Percentiles rank a stretch among this genome's conserved stretches.
Evolutionary conservation across 2,797 vertebrate genomes (phyloP).

Genomic region (Chrysocyon brachyurus): DNA sequence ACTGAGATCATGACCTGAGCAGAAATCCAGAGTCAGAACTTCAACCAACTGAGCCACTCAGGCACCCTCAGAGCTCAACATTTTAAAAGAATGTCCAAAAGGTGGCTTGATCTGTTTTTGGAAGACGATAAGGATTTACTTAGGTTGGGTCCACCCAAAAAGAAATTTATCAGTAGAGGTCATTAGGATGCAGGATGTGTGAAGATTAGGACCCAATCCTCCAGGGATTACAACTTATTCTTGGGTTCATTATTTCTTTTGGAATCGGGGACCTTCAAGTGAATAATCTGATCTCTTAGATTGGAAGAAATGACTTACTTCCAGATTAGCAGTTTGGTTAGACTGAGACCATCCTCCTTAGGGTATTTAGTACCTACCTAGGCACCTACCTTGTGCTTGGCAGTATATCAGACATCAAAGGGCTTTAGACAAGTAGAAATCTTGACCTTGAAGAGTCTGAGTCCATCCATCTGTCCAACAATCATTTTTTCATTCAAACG

Average conservation of each 20-base stretch:
- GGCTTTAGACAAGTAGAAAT: neutral
- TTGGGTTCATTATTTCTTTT: neutral
- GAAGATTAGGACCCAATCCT: neutral
- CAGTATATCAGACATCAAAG: neutral
- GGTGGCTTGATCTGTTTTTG: neutral
- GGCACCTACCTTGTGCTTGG: neutral
- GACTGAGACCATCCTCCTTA: neutral
- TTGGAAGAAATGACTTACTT: neutral
- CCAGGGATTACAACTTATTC: neutral
- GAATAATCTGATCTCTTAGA: neutral
- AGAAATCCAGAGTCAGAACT: neutral
- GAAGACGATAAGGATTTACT: neutral
- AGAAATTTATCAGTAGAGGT: neutral
- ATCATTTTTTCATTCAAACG: neutral
- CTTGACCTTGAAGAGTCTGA: neutral
- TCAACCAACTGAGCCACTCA: neutral
- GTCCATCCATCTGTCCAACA: neutral
- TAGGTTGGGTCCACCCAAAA: neutral
- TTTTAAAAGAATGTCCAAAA: neutral
- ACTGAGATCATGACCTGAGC: neutral
- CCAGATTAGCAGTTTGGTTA: neutral
- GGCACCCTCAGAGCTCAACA: neutral
- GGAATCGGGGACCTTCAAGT: conserved; percentile 24
- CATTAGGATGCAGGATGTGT: neutral
- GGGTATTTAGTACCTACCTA: neutral